Evolutionary conservation across 1,140 invertebrate species (phyloP), one percentile per base, ranked within the genome.

Genomic region (Apis laboriosa): DNA sequence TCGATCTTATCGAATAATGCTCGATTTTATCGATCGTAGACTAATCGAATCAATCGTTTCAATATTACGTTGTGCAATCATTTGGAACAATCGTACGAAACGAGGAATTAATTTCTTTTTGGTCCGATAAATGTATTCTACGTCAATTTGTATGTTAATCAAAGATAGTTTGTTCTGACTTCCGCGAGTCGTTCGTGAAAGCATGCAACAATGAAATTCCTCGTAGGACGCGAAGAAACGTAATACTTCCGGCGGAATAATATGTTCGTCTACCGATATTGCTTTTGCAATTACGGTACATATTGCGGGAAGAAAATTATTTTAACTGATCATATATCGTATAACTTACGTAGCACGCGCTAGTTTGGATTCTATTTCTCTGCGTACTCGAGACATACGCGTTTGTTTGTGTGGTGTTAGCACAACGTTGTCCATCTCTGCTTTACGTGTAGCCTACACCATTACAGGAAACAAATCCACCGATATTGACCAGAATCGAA

Each of bases 201-300:
- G 78, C 51, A 75, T 2, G 21, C 61, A 63, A 66, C 71, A 66
- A 74, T 43, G 78, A 73, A 74, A 80, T 73, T 80, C 55, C 61
- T 66, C 34, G 71, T 17, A 28, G 58, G 60, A 56, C 70, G 67
- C 34, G 34, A 74, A 43, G 53, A 80, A 66, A 66, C 34, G 78
- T 24, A 49, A 66, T 53, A 53, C 28, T 75, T 80, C 71, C 70
- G 61, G 61, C 43, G 17, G 17, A 63, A 63, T 55, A 73, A 64
- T 55, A 24, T 5, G 28, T 64, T 64, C 63, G 19, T 13, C 34
- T 9, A 15, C n/a, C 12, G 51, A 61, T 43, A 80, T 49, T 53
- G 49, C 19, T 53, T 49, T 34, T 21, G 17, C 24, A 60, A 79
- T 79, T 71, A 28, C 68, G n/a, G 17, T 11, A 17, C 49, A n/a